Conservation (phyloP, 2,797 vertebrate species). For the Brachyrhaphis roseni region DNA sequence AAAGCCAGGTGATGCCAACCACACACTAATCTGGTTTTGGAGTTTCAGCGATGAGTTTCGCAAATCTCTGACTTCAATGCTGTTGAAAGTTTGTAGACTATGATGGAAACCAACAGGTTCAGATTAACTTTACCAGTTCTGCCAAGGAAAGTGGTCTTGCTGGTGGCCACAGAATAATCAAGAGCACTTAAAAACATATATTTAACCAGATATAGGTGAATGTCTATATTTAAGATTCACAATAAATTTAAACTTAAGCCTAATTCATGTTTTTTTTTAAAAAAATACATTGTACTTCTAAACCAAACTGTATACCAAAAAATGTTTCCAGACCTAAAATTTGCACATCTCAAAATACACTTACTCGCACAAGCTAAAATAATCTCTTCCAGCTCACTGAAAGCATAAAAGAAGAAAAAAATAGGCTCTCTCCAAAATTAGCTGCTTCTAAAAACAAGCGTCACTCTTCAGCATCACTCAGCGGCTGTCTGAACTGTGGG, state of each 20-base stretch:
- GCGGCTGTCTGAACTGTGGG: neutral
- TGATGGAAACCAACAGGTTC: neutral
- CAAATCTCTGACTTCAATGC: neutral
- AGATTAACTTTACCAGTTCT: neutral
- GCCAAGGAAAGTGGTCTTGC: neutral
- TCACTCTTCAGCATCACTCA: neutral
- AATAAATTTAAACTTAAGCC: constrained; percentile 2
- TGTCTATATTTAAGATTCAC: neutral
- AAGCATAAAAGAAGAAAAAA: constrained; percentile 7
- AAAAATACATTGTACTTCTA: neutral
- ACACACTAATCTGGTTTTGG: neutral
- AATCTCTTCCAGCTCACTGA: neutral
- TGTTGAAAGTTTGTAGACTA: neutral
- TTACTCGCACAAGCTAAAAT: neutral
- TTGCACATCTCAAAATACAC: neutral
- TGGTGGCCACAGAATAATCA: neutral
- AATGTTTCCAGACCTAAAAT: neutral
- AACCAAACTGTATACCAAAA: neutral
- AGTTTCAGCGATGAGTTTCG: neutral
- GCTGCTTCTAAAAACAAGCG: neutral
- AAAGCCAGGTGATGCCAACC: neutral
- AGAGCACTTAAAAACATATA: neutral
- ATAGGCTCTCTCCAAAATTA: constrained; percentile 1
- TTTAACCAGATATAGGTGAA: neutral
- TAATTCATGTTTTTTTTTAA: neutral